These are phyloP conservation scores for Microcaecilia unicolor DNA, from an alignment of 2,797 vertebrate species.

Conservation along the genomic window DNA sequence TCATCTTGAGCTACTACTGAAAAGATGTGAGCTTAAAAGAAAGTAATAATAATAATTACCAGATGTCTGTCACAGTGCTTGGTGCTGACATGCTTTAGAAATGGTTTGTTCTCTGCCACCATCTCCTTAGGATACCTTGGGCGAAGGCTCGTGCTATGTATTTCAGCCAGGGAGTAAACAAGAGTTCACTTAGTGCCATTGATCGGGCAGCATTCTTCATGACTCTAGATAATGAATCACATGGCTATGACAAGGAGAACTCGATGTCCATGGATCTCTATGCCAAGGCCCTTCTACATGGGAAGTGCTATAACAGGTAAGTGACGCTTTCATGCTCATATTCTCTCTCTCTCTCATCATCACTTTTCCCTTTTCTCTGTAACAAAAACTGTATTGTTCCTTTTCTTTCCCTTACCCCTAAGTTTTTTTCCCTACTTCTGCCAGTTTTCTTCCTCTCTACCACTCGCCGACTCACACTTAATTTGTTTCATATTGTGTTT, in stretches of 20 bases:
- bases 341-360: too few species aligned
- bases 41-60: too few species aligned
- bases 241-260: conserved; percentile 46
- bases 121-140: conserved; percentile 69
- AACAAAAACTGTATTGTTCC: too few species aligned
- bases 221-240: conserved; percentile 71
- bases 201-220: conserved; percentile 86
- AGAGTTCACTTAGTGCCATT: conserved; percentile 63
- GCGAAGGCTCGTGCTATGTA: conserved; percentile 69
- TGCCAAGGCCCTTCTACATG: conserved; percentile 85
- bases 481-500: background rate
- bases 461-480: background rate
- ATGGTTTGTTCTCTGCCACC: too few species aligned
- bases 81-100: too few species aligned
- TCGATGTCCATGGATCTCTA: conserved; percentile 69
- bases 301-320: conserved; percentile 84
- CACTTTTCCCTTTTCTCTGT: background rate
- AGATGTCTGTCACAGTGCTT: too few species aligned
- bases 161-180: conserved; percentile 73
- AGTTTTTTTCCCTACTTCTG: too few species aligned
- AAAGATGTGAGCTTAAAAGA: too few species aligned
- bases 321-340: too few species aligned
- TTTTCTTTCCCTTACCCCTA: background rate
- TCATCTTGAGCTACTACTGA: too few species aligned
- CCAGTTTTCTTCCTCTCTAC: background rate